These are phyloP conservation scores for Periphyllus acericola DNA, from an alignment of 2,888 invertebrate species.

Conservation along the genomic window DNA sequence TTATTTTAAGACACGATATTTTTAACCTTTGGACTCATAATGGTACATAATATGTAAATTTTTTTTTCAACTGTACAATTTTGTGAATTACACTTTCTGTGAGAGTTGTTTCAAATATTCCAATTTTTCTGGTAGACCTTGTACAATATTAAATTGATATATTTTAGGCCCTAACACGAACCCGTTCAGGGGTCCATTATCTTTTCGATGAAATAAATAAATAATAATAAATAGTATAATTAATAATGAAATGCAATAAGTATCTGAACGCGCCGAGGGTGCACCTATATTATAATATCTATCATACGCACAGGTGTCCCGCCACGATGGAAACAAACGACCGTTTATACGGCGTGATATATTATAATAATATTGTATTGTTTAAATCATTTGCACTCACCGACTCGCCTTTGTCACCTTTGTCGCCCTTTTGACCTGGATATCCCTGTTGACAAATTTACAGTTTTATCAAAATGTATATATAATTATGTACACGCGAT, in stretches of 20 bases:
- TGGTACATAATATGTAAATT: no score
- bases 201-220: no score
- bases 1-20: no score
- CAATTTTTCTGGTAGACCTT: no score
- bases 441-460: conserved; percentile 72
- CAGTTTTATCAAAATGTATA: neutral
- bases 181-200: no score
- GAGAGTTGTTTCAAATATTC: no score
- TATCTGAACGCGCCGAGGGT: neutral
- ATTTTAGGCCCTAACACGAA: no score
- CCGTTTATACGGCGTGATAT: neutral
- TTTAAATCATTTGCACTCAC: conserved; percentile 71
- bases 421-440: conserved; percentile 89
- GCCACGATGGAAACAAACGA: neutral
- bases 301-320: neutral
- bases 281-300: neutral
- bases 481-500: neutral
- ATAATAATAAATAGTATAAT: no score
- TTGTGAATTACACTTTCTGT: no score
- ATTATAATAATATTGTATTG: neutral
- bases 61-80: no score
- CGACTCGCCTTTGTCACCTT: conserved; percentile 93
- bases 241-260: neutral
- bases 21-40: no score
- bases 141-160: no score